Evolutionary conservation across 53 echinoderm and acorn worm genomes (phyloP).

Genomic region (Zoroaster sp.): DNA sequence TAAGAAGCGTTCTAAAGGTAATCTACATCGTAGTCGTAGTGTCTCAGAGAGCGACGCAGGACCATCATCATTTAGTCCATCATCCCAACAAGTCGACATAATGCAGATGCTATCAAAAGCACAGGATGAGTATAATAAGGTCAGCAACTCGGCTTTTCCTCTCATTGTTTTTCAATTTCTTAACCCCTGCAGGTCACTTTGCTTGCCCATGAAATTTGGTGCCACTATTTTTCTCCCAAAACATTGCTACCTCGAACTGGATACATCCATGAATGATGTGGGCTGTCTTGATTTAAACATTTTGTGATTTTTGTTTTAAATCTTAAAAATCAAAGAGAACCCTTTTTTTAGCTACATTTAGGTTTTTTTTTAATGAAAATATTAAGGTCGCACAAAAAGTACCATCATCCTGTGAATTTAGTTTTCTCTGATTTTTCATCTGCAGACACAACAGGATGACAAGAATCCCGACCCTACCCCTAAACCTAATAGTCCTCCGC

Average conservation of each 20-base stretch:
- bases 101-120: slow-evolving; percentile 92
- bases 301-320: too few relatives aligned
- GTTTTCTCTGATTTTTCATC: neutral
- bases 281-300: too few relatives aligned
- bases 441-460: slow-evolving; percentile 58
- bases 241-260: too few relatives aligned
- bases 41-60: slow-evolving; percentile 58
- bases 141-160: neutral
- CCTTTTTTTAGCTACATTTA: too few relatives aligned
- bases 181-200: neutral
- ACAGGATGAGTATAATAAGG: slow-evolving; percentile 87
- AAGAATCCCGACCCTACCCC: slow-evolving; percentile 20
- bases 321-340: too few relatives aligned
- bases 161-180: too few relatives aligned
- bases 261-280: too few relatives aligned
- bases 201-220: too few relatives aligned
- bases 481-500: slow-evolving; percentile 30
- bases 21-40: slow-evolving; percentile 52
- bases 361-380: too few relatives aligned
- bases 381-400: too few relatives aligned
- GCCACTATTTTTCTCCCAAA: too few relatives aligned
- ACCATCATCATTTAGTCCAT: neutral
- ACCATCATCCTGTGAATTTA: too few relatives aligned
- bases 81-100: slow-evolving; percentile 67
- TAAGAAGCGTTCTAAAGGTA: slow-evolving; percentile 32